Evolutionary conservation across 2,113 vertebrate genomes (phyloP).

Genomic region (Oryzias celebensis): DNA sequence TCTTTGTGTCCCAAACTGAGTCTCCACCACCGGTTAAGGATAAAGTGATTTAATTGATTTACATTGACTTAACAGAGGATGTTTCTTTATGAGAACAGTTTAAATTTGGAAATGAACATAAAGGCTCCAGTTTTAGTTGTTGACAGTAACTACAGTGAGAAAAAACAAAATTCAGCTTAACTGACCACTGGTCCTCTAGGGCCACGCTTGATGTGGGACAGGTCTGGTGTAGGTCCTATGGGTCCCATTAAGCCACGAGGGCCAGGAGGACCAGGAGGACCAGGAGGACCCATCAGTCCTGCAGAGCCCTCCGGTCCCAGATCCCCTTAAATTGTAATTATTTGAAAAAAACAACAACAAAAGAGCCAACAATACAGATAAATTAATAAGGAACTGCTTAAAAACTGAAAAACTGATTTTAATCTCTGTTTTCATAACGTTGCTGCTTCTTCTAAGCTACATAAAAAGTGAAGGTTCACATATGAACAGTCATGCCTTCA

Average conservation of each 20-base stretch:
- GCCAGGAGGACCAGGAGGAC: slow-evolving; percentile 85
- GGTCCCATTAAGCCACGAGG: slow-evolving; percentile 94
- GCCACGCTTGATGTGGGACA: slow-evolving; percentile 92
- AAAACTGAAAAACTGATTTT: neutral
- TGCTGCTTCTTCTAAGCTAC: neutral
- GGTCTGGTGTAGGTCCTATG: slow-evolving; percentile 91
- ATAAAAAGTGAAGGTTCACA: neutral
- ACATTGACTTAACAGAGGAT: too few relatives aligned
- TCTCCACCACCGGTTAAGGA: too few relatives aligned
- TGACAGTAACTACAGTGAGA: neutral
- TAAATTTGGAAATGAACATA: too few relatives aligned
- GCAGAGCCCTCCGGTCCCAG: slow-evolving; percentile 86
- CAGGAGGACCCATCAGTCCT: slow-evolving; percentile 83
- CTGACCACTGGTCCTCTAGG: slow-evolving; percentile 92
- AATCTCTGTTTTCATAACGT: neutral
- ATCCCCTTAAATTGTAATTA: slow-evolving; percentile 75
- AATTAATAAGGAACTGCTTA: neutral
- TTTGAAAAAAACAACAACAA: neutral
- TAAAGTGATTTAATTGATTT: too few relatives aligned
- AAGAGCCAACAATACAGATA: neutral
- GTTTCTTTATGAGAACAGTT: too few relatives aligned
- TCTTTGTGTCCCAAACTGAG: too few relatives aligned
- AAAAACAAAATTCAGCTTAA: slow-evolving; percentile 3
- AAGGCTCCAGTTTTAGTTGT: neutral
- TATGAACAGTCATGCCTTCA: neutral